Percentiles rank a stretch among this genome's conserved stretches.
phyloP scores from a whole-genome alignment of 2,797 vertebrate species.

The Crenuchus spilurus region DNA sequence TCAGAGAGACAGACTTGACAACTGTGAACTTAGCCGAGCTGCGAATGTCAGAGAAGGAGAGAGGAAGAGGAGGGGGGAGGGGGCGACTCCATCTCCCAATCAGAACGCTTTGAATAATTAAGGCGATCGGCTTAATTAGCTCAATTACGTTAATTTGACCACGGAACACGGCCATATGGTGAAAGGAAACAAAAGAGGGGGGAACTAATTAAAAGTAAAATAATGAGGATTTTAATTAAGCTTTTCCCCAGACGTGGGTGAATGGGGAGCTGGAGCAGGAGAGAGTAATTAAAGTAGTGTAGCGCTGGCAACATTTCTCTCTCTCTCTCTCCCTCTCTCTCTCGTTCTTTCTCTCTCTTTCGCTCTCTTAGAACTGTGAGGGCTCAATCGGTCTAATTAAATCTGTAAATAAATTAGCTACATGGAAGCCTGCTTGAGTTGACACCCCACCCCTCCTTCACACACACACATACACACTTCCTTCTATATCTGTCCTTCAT shows the following conservation, averaged over 20 bases:
- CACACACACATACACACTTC: constrained; percentile 30
- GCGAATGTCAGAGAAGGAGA: constrained; percentile 70
- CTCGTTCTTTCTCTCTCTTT: constrained; percentile 43
- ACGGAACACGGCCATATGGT: constrained; percentile 86
- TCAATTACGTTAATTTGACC: constrained; percentile 91
- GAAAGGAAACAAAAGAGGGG: constrained; percentile 85
- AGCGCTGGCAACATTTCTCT: constrained; percentile 70
- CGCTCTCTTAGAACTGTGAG: constrained; percentile 62
- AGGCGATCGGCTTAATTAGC: constrained; percentile 90
- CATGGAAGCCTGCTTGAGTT: constrained; percentile 74
- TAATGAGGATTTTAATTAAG: constrained; percentile 90
- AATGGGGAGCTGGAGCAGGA: constrained; percentile 65
- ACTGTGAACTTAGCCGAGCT: constrained; percentile 69
- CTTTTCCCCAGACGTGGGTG: constrained; percentile 82
- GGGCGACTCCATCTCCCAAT: constrained; percentile 73
- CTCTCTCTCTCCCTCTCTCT: constrained; percentile 31
- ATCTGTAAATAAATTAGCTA: constrained; percentile 75
- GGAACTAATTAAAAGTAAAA: constrained; percentile 89
- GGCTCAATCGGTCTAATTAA: constrained; percentile 71
- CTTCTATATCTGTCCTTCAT: constrained; percentile 51
- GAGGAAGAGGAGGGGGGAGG: constrained; percentile 42
- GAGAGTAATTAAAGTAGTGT: constrained; percentile 71
- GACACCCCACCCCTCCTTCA: constrained; percentile 66
- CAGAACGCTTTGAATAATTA: constrained; percentile 87
- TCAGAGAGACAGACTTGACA: constrained; percentile 61